Evolutionary conservation across 2,888 invertebrate species (phyloP).

Genomic region (Caenorhabditis sp.): DNA sequence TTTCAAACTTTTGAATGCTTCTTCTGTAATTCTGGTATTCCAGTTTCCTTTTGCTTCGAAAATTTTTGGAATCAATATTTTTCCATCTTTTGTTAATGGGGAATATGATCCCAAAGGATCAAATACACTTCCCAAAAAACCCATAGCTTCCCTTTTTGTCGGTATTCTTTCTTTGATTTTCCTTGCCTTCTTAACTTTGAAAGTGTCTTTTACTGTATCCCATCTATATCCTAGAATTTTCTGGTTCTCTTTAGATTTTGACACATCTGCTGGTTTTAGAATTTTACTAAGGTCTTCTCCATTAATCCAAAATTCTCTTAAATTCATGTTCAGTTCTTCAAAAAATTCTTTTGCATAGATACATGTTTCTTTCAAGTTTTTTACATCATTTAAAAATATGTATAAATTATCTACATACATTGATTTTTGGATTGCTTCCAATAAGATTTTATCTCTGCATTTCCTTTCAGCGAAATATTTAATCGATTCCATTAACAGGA

Average conservation of each 20-base stretch:
- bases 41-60: neutral
- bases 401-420: constrained; percentile 1
- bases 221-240: constrained; percentile 8
- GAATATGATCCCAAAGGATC: constrained; percentile 5
- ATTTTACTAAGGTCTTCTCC: neutral
- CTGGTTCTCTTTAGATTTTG: neutral
- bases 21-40: neutral
- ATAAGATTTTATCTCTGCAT: neutral
- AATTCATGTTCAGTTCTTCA: neutral
- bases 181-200: neutral
- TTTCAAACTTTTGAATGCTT: neutral
- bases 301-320: neutral
- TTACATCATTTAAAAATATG: neutral
- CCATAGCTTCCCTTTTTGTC: neutral
- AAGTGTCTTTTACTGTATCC: neutral
- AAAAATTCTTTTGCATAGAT: neutral
- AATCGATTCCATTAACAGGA: constrained; percentile 37
- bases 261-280: neutral
- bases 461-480: neutral
- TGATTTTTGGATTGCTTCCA: constrained; percentile 7
- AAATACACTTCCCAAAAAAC: neutral
- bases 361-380: too few species aligned
- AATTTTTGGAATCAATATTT: constrained; percentile 1
- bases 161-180: neutral
- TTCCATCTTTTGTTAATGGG: constrained; percentile 6